Conservation (phyloP, 2,797 vertebrate genomes). For the Coregonus sp. region DNA sequence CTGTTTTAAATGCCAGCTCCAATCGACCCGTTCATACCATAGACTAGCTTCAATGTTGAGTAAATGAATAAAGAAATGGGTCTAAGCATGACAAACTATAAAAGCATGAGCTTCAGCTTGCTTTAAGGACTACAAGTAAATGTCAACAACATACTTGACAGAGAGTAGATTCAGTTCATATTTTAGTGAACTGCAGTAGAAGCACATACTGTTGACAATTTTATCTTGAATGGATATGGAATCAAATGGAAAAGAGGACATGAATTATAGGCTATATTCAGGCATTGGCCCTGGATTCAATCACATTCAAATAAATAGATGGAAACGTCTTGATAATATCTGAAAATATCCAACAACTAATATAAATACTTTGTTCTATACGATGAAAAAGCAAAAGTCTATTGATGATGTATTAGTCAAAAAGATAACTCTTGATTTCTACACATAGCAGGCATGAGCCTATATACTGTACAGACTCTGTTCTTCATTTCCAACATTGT, state of each 20-base stretch:
- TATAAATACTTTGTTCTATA: not conserved
- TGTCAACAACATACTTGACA: slow-evolving; percentile 56
- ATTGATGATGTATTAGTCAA: not conserved
- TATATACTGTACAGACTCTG: not conserved
- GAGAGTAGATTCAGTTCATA: slow-evolving; percentile 23
- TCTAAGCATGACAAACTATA: slow-evolving; percentile 61
- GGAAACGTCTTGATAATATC: slow-evolving; percentile 2
- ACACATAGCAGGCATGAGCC: not conserved
- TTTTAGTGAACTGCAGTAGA: slow-evolving; percentile 38
- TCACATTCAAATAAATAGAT: not conserved
- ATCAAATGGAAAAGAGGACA: not conserved
- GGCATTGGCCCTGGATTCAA: not conserved
- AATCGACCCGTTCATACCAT: slow-evolving; percentile 58
- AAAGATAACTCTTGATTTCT: not conserved
- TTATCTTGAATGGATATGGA: not conserved
- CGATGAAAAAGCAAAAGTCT: not conserved
- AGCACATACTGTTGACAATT: slow-evolving; percentile 9
- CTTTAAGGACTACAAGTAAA: slow-evolving; percentile 44
- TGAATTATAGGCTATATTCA: not conserved
- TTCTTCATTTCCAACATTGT: not conserved
- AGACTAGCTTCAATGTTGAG: slow-evolving; percentile 39
- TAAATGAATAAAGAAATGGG: slow-evolving; percentile 58
- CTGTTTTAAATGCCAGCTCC: slow-evolving; percentile 66
- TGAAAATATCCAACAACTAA: not conserved
- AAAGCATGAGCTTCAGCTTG: slow-evolving; percentile 25